phyloP scores from a whole-genome alignment of 2,113 vertebrate genomes.

The Solenodon paradoxus region DNA sequence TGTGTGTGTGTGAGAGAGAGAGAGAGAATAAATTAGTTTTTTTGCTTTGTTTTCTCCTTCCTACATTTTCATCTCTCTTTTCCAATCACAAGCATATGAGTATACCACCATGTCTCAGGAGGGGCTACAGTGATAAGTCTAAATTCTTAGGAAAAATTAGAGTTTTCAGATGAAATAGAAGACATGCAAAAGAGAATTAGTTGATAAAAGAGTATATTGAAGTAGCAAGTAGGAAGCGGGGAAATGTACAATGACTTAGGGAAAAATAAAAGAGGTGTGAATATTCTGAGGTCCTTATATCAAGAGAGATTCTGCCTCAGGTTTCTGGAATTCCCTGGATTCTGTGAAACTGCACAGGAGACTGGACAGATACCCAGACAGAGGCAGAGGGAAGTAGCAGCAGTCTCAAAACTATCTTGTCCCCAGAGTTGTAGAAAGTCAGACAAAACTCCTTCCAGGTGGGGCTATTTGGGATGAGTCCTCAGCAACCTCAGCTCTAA shows the following conservation, averaged over 20 bases:
- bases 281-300: neutral
- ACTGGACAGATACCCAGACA: neutral
- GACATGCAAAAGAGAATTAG: neutral
- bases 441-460: accelerated
- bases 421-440: neutral
- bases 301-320: neutral
- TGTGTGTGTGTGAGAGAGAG: neutral
- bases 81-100: neutral
- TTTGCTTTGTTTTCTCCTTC: neutral
- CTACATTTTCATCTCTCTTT: neutral
- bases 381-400: neutral
- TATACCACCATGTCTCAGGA: neutral
- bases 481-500: neutral
- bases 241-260: neutral
- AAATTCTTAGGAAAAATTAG: neutral
- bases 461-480: neutral
- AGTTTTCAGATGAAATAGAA: neutral
- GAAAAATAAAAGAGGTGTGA: neutral
- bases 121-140: neutral
- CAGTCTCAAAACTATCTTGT: neutral
- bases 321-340: neutral
- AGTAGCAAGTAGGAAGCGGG: neutral
- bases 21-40: neutral
- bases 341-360: no score
- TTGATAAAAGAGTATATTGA: neutral